Percentiles rank a stretch among this genome's conserved stretches.
Conservation (phyloP, 2,888 invertebrate species). For the Lomographa bimaculata region DNA sequence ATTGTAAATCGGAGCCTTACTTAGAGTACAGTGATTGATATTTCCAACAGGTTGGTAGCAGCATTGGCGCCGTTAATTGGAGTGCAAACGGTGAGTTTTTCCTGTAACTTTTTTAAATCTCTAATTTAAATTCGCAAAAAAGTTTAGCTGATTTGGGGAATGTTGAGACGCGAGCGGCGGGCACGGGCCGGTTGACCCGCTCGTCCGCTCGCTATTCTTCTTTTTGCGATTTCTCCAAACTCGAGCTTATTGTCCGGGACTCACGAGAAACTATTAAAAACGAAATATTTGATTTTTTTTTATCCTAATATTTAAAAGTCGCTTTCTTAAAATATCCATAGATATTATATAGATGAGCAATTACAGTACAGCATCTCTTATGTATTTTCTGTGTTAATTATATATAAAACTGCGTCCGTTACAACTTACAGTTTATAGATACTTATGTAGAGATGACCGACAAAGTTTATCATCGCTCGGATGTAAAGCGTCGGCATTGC, state of each 20-base stretch:
- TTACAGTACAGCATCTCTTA: no score
- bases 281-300: no score
- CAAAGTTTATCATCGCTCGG: constrained; percentile 80
- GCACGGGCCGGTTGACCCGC: constrained; percentile 52
- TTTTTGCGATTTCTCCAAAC: constrained; percentile 73
- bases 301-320: no score
- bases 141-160: constrained; percentile 53
- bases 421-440: constrained; percentile 1
- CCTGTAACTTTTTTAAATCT: constrained; percentile 18
- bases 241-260: no score
- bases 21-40: constrained; percentile 22
- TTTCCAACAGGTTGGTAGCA: constrained; percentile 66
- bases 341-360: no score
- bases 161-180: constrained; percentile 41
- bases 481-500: constrained; percentile 75
- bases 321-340: no score
- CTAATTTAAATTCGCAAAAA: constrained; percentile 34
- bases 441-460: constrained; percentile 58
- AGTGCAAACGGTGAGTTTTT: constrained; percentile 66
- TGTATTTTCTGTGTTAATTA: no score
- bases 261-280: no score
- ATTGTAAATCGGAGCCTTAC: no score
- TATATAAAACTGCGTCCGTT: background rate
- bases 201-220: constrained; percentile 62
- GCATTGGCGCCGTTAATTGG: constrained; percentile 62